Evolutionary conservation across 1,140 invertebrate species (phyloP), one percentile per base, ranked within the genome.

Genomic region (Drosophila pseudoananassae): DNA sequence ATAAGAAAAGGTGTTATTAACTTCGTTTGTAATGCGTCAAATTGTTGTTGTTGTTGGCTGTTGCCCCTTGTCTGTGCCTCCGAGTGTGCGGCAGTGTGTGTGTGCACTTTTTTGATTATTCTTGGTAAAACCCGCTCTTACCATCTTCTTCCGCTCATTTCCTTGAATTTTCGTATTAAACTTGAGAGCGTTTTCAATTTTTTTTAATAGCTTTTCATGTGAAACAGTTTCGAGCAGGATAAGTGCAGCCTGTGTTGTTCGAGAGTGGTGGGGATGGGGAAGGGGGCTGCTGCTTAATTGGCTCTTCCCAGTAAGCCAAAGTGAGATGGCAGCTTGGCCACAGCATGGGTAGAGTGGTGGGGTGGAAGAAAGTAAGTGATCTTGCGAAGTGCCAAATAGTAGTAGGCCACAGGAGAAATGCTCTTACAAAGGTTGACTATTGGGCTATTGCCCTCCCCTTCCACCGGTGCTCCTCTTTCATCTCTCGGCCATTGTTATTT

Each of bases 1-100:
- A 88, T 68, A 82, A 78, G 78, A 87, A 87, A 87, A 88, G 82
- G 82, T 87, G 82, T 87, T 87, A 87, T 87, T 87, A 87, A 87
- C 83, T 76, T 78, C 55, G 73, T 76, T 76, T 76, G 73, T 76
- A 76, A 76, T 76, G 73, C 73, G 72, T 76, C 72, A 76, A 76
- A 68, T 75, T 80, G 81, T 60, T 79, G 63, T 70, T 79, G 58
- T 23, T 46, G 64, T 74, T 80, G 81, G 57, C 59, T 79, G 58
- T 25, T 46, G 55, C 54, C 31, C 58, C 36, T 63, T 46, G 45
- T 71, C 65, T 60, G 52, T 47, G 43, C n/a, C n/a, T n/a, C n/a
- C n/a, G n/a, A n/a, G n/a, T n/a, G n/a, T n/a, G n/a, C 54, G 45
- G 31, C 17, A 61, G 43, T 55, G 8, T 56, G 61, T 75, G 61